Conservation (phyloP, 1,140 invertebrate species). For the Heliothis virescens region DNA sequence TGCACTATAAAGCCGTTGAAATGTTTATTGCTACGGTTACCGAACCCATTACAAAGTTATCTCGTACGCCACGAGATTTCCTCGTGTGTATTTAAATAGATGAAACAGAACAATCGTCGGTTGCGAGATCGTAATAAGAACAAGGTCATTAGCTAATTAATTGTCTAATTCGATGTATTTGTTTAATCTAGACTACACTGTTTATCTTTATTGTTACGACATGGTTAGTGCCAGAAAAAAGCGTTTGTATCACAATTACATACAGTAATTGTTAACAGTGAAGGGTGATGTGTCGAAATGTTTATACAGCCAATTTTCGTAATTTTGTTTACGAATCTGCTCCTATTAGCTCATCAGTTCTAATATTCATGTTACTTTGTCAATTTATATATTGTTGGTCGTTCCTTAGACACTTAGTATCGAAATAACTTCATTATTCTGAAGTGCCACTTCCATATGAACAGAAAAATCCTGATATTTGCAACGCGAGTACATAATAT, state of each 20-base stretch:
- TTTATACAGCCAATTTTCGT: no score
- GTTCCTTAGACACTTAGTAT: no score
- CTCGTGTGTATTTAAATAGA: conserved; percentile 38
- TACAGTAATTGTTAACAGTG: no score
- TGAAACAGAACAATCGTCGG: conserved; percentile 29
- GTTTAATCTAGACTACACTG: conserved; percentile 9
- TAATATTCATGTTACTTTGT: no score
- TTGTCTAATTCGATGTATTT: conserved; percentile 36
- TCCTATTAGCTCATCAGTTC: no score
- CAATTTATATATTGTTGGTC: no score
- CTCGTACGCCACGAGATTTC: conserved; percentile 24
- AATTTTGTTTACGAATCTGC: no score
- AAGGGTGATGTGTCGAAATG: no score
- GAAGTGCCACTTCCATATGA: no score
- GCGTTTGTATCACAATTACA: not conserved
- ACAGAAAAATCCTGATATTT: no score
- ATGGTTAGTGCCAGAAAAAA: not conserved
- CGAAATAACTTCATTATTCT: no score
- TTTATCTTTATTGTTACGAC: not conserved
- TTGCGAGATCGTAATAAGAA: conserved; percentile 40
- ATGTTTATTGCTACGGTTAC: conserved; percentile 29
- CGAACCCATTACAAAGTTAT: conserved; percentile 29
- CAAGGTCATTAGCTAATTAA: conserved; percentile 41
- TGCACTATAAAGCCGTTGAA: conserved; percentile 11
- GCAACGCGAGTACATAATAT: no score